phyloP scores from a whole-genome alignment of 2,797 vertebrate species.

The Acanthopagrus latus region DNA sequence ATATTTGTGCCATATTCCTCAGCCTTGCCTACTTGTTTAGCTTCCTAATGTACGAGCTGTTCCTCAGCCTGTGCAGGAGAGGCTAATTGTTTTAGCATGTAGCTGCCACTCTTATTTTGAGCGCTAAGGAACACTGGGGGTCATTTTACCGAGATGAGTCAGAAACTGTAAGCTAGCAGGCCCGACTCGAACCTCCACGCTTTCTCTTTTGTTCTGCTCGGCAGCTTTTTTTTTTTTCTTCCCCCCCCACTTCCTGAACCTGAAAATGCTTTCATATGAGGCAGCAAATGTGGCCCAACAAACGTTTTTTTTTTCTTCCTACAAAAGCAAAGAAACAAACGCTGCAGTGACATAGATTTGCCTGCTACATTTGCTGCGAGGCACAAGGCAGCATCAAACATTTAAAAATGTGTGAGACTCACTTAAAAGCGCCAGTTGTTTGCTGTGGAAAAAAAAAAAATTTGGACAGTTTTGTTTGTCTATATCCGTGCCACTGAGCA shows the following conservation, averaged over 20 bases:
- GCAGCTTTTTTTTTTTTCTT: constrained; percentile 11
- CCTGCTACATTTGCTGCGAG: constrained; percentile 60
- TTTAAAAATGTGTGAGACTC: constrained; percentile 62
- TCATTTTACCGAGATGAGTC: constrained; percentile 75
- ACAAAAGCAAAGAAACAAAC: constrained; percentile 54
- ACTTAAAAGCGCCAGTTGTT: constrained; percentile 66
- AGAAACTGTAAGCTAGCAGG: constrained; percentile 62
- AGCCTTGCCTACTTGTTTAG: constrained; percentile 53
- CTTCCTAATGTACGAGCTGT: constrained; percentile 52
- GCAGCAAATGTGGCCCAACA: constrained; percentile 53
- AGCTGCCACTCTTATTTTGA: constrained; percentile 71
- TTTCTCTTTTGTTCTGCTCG: constrained; percentile 54
- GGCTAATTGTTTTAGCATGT: constrained; percentile 81
- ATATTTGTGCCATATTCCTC: constrained; percentile 43
- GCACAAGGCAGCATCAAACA: constrained; percentile 72
- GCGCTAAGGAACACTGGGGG: constrained; percentile 62
- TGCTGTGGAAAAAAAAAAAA: constrained; percentile 44
- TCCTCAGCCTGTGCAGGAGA: constrained; percentile 41
- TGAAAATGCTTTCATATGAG: constrained; percentile 70
- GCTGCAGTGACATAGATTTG: constrained; percentile 61
- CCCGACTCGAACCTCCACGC: constrained; percentile 49
- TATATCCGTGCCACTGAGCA: constrained; percentile 59
- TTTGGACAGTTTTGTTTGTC: constrained; percentile 63
- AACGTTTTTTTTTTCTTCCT: constrained; percentile 50
- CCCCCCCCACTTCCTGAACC: constrained; percentile 42